A percentile compares a stretch with the other conserved stretches of the same genome.
phyloP scores from a whole-genome alignment of 1,140 invertebrate genomes.

The Parasteatoda tepidariorum region DNA sequence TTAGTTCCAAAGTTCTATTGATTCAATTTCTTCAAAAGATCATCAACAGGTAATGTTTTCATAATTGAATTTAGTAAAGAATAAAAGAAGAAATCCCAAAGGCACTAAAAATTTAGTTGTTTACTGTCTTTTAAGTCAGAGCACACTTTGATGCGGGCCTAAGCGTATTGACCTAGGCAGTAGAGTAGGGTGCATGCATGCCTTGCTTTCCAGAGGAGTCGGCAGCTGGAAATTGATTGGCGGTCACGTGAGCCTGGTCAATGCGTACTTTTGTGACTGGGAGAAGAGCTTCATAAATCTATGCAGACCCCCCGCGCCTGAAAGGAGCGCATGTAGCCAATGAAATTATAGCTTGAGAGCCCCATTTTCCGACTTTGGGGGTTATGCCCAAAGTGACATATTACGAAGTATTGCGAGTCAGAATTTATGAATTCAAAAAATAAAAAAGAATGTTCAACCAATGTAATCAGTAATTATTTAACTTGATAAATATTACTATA shows the following conservation, averaged over 20 bases:
- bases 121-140: no score
- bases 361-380: slow-evolving; percentile 14
- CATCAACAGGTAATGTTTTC: neutral
- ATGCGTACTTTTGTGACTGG: slow-evolving; percentile 55
- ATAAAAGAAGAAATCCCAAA: neutral
- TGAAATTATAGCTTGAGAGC: slow-evolving; percentile 54
- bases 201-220: neutral
- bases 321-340: slow-evolving; percentile 56
- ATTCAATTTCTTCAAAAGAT: no score
- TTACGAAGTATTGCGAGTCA: neutral
- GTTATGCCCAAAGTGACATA: neutral
- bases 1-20: no score
- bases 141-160: no score
- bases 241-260: slow-evolving; percentile 53
- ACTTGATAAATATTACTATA: no score
- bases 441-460: no score
- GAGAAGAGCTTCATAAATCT: slow-evolving; percentile 56
- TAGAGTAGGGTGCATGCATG: neutral
- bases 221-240: slow-evolving; percentile 59
- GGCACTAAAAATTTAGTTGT: no score
- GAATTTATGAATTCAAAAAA: no score
- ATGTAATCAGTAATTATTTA: no score
- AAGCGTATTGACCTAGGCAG: slow-evolving; percentile 42
- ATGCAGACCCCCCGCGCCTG: slow-evolving; percentile 30
- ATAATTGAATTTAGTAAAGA: neutral